These are phyloP conservation scores for Idris sp. DNA, from an alignment of 1,140 invertebrate genomes.

Conservation along the genomic window DNA sequence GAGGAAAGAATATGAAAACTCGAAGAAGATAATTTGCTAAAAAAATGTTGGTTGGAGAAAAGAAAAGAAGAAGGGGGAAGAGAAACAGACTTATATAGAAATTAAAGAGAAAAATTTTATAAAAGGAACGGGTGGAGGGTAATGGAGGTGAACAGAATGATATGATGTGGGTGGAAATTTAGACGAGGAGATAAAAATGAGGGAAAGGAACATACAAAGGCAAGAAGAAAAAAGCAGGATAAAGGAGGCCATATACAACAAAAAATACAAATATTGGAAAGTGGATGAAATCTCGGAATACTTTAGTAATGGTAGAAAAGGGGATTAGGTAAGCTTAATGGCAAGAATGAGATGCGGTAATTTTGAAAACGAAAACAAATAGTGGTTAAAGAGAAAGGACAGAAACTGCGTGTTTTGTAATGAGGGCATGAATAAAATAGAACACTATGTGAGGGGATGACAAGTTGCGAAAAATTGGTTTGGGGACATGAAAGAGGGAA, in stretches of 20 bases:
- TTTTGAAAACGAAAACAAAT: conserved; percentile 9
- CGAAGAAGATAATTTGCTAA: neutral
- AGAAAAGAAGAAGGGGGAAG: conserved; percentile 7
- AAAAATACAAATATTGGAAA: conserved; percentile 4
- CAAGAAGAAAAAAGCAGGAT: conserved; percentile 9
- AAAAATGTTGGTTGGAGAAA: neutral
- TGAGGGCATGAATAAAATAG: neutral
- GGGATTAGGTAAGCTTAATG: conserved; percentile 4
- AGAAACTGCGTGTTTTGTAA: neutral
- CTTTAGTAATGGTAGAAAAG: neutral
- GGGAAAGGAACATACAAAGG: conserved; percentile 3
- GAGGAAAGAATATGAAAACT: neutral
- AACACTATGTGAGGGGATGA: neutral
- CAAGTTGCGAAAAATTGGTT: too few species aligned
- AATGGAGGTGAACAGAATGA: conserved; percentile 3
- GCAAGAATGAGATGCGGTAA: conserved; percentile 5
- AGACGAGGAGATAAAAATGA: neutral
- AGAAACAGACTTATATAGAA: conserved; percentile 14
- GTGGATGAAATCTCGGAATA: conserved; percentile 4
- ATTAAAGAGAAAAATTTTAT: neutral
- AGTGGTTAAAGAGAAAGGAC: neutral
- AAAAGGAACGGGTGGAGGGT: neutral
- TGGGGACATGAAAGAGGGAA: too few species aligned
- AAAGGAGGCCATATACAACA: neutral
- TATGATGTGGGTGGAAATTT: conserved; percentile 11